Conservation (phyloP, 2,113 vertebrate genomes). For the Phoenicopterus ruber region DNA sequence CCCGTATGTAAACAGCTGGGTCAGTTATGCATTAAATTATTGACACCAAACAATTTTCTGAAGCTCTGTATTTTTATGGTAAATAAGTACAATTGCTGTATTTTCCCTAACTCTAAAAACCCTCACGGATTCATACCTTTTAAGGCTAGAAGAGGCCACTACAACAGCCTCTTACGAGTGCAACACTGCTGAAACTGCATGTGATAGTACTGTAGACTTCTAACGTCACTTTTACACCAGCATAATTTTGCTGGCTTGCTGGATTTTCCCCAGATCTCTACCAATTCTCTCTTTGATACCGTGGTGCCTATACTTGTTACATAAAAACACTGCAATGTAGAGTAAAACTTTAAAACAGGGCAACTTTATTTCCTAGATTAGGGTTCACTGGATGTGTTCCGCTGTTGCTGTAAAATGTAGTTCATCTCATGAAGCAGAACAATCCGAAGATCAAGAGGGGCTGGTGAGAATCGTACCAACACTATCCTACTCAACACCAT, state of each 20-base stretch:
- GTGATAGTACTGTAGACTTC: not conserved
- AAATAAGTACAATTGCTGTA: not conserved
- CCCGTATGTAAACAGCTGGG: not conserved
- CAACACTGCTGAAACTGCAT: not conserved
- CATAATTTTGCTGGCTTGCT: not conserved
- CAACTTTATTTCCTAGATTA: not conserved
- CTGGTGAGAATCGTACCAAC: not conserved
- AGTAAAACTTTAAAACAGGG: not conserved
- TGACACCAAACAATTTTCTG: not conserved
- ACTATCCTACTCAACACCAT: not conserved
- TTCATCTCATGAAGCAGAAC: not conserved
- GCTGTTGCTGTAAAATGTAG: not conserved
- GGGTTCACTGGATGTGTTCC: not conserved
- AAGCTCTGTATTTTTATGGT: not conserved
- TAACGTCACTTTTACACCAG: not conserved
- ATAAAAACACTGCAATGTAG: not conserved
- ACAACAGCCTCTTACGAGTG: not conserved
- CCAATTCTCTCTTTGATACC: not conserved
- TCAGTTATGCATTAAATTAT: not conserved
- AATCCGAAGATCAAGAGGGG: not conserved
- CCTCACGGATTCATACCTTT: not conserved
- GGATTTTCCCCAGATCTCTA: not conserved
- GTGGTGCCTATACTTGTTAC: not conserved
- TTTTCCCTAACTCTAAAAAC: not conserved
- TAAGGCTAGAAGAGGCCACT: not conserved